Conservation (phyloP, 30 jellyfish, hydroid and myxozoan species). For the Aurelia sp. region DNA sequence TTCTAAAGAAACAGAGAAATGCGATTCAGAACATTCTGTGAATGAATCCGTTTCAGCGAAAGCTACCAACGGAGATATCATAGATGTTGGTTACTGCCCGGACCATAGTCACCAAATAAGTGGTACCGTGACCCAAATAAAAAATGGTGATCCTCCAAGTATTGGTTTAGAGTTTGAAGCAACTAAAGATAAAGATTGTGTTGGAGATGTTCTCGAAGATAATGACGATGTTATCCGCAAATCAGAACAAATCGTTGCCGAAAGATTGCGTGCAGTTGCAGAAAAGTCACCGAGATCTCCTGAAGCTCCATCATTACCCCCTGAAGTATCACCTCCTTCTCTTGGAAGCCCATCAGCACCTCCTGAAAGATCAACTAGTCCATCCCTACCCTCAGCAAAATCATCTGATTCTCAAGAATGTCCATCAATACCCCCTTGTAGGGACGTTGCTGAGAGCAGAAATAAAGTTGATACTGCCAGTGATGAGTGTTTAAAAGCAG, state of each 20-base stretch:
- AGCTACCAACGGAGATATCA: not conserved
- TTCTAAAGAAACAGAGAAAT: not conserved
- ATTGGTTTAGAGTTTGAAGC: not conserved
- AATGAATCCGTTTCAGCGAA: not conserved
- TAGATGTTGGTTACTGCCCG: not conserved
- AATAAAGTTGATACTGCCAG: no score
- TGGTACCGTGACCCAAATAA: not conserved
- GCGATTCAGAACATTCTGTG: not conserved
- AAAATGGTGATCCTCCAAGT: not conserved
- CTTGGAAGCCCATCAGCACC: no score
- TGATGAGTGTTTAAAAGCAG: no score
- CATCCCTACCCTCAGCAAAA: no score
- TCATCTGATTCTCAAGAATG: no score
- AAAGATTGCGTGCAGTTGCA: constrained; percentile 35
- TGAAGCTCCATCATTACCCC: no score
- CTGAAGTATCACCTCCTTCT: no score
- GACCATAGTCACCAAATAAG: not conserved
- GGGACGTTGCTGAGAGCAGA: no score
- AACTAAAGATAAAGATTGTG: not conserved
- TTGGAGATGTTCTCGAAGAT: not conserved
- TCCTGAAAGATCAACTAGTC: no score
- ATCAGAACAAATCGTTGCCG: constrained; percentile 19
- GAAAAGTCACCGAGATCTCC: not conserved
- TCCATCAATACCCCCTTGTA: no score
- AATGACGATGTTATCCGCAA: constrained; percentile 8